Percentiles rank a stretch among this genome's conserved stretches.
Evolutionary conservation across 2,113 vertebrate genomes (phyloP).

Genomic region (Callospermophilus lateralis): DNA sequence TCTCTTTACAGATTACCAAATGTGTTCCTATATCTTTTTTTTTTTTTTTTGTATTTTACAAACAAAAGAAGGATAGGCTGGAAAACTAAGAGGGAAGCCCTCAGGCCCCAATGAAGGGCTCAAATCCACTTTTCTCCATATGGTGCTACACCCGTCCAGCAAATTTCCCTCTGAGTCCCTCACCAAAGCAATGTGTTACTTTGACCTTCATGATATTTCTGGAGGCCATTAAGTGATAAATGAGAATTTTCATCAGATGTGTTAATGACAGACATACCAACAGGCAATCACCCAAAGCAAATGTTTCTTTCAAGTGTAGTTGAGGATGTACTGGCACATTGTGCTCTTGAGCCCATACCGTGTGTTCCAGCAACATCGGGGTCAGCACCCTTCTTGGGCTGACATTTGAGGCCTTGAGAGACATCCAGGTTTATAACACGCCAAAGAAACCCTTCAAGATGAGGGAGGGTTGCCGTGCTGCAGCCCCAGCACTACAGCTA

Average conservation of each 20-base stretch:
- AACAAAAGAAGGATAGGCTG: not conserved
- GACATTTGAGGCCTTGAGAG: not conserved
- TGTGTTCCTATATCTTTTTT: not conserved
- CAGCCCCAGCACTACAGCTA: not conserved
- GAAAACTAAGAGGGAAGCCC: not conserved
- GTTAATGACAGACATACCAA: not conserved
- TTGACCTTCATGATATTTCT: not conserved
- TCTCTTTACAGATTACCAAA: not conserved
- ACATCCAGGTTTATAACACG: not conserved
- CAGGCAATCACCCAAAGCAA: not conserved
- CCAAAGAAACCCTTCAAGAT: not conserved
- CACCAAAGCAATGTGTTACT: not conserved
- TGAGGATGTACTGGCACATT: not conserved
- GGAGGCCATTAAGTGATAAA: not conserved
- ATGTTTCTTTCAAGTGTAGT: not conserved
- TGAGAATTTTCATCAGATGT: not conserved
- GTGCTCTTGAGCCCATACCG: not conserved
- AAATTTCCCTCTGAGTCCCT: not conserved
- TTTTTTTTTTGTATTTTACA: not conserved
- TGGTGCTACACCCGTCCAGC: not conserved
- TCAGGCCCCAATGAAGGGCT: not conserved
- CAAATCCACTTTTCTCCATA: not conserved
- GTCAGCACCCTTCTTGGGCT: not conserved
- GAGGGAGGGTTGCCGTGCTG: not conserved
- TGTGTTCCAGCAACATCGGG: not conserved